Conservation (phyloP, 2,113 vertebrate species). For the Melanerpes formicivorus region DNA sequence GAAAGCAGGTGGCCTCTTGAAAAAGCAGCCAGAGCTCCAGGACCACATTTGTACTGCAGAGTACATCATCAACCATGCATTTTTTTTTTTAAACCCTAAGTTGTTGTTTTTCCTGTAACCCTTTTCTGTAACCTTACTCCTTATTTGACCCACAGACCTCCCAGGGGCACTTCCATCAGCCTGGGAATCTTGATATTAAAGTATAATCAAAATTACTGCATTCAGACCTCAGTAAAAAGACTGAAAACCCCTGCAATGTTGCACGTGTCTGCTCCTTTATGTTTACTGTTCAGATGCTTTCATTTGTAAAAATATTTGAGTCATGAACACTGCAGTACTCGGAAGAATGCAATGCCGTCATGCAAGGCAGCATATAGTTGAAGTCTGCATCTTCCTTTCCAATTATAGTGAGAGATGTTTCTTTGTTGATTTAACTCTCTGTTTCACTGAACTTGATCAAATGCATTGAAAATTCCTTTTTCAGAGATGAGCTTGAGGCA, state of each 20-base stretch:
- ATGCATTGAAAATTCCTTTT: background rate
- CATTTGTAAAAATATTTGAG: background rate
- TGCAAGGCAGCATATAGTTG: background rate
- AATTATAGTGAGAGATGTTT: background rate
- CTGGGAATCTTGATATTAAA: slow-evolving; percentile 13
- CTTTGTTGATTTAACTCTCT: background rate
- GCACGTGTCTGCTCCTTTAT: background rate
- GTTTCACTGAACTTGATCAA: background rate
- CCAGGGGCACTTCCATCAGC: background rate
- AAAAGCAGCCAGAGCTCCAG: slow-evolving; percentile 6
- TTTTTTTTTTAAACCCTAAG: background rate
- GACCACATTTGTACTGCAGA: slow-evolving; percentile 27
- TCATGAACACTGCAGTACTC: background rate
- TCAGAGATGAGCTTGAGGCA: background rate
- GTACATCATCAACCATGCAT: background rate
- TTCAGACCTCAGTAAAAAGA: background rate
- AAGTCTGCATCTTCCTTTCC: background rate
- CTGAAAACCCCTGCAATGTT: background rate
- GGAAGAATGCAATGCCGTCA: background rate
- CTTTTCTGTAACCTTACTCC: slow-evolving; percentile 17
- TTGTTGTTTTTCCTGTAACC: background rate
- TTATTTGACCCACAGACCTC: slow-evolving; percentile 9
- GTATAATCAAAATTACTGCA: background rate
- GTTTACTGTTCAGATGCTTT: background rate
- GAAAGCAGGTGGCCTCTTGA: slow-evolving; percentile 57